Evolutionary conservation across 2,797 vertebrate species (phyloP).

Genomic region (Myiotriccus ornatus): DNA sequence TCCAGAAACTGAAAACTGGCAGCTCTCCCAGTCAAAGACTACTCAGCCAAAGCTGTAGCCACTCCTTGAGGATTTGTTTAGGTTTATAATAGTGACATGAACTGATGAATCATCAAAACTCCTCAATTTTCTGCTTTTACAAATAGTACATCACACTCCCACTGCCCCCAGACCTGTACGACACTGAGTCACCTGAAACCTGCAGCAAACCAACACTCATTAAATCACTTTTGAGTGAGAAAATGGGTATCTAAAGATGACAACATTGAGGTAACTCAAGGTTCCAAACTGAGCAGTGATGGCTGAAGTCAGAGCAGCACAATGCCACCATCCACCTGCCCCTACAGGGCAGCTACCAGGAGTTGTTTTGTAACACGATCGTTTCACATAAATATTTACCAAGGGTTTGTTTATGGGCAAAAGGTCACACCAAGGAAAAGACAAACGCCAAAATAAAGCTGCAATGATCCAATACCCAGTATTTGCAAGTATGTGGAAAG

Average conservation of each 20-base stretch:
- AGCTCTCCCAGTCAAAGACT: background rate
- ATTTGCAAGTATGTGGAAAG: background rate
- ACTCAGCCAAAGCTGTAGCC: background rate
- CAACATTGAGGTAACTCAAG: background rate
- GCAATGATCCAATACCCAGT: background rate
- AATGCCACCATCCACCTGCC: accelerated
- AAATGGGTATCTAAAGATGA: background rate
- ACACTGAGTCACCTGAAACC: background rate
- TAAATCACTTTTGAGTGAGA: background rate
- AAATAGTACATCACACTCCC: background rate
- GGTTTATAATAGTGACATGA: background rate
- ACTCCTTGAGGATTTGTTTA: background rate
- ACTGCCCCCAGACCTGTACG: background rate
- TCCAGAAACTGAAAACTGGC: background rate
- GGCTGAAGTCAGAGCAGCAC: background rate
- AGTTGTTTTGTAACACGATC: background rate
- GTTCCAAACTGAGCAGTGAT: background rate
- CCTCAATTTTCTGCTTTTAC: background rate
- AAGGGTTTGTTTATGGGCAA: background rate
- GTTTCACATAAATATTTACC: background rate
- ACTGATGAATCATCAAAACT: background rate
- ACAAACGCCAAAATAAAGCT: background rate
- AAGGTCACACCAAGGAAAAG: background rate
- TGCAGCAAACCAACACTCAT: background rate
- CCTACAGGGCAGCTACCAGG: background rate